Evolutionary conservation across 2,888 invertebrate species (phyloP).

Genomic region (Agapostemon virescens): DNA sequence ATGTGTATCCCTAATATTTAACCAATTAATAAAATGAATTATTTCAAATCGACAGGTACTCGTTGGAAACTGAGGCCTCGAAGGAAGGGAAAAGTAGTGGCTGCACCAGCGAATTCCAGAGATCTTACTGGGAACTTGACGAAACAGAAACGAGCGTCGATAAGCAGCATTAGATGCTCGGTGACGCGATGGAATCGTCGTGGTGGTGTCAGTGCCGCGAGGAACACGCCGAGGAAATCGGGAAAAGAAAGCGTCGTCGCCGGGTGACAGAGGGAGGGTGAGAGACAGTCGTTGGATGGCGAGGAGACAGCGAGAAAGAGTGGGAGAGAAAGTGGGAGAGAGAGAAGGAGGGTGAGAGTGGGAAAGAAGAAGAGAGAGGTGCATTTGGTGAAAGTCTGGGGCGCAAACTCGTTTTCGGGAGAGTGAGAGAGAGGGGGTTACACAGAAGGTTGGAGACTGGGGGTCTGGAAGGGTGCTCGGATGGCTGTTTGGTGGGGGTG

Average conservation of each 20-base stretch:
- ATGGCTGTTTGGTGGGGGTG: constrained; percentile 50
- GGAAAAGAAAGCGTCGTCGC: constrained; percentile 9
- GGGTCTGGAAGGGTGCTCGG: constrained; percentile 47
- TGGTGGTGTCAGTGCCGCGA: background rate
- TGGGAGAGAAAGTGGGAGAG: too few relatives aligned
- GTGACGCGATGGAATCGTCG: background rate
- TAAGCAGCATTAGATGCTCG: background rate
- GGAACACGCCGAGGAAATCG: constrained; percentile 3
- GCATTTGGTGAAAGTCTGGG: constrained; percentile 42
- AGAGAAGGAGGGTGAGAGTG: background rate
- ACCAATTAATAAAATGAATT: too few relatives aligned
- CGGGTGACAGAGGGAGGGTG: background rate
- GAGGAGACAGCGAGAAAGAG: background rate
- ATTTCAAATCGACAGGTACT: background rate
- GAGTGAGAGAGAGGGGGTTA: constrained; percentile 41
- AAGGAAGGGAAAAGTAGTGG: background rate
- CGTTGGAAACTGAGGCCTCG: background rate
- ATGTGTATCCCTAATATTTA: too few relatives aligned
- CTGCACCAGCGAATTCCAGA: background rate
- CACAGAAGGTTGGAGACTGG: constrained; percentile 39
- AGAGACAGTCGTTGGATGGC: background rate
- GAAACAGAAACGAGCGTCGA: background rate
- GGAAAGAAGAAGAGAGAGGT: background rate
- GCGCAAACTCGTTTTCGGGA: constrained; percentile 71
- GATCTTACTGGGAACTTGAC: background rate